phyloP scores from a whole-genome alignment of 2,888 invertebrate genomes.

The Lepidonotus clava region DNA sequence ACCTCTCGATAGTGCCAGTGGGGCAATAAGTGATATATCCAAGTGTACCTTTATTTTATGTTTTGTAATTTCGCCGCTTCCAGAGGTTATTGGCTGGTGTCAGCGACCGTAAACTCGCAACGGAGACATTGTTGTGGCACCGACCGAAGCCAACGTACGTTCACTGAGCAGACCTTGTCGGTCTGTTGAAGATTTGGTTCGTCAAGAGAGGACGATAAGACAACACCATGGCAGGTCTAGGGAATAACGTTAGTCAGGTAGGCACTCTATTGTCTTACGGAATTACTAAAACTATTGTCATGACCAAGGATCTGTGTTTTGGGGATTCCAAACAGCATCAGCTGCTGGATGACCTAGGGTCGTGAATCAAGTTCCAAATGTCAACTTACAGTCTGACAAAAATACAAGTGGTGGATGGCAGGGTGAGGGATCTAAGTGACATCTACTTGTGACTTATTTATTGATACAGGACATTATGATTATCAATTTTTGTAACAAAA shows the following conservation, averaged over 20 bases:
- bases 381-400: too few species aligned
- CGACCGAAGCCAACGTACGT: constrained; percentile 11
- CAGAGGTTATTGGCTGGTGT: neutral
- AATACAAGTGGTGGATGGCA: too few species aligned
- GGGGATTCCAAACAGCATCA: too few species aligned
- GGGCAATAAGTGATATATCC: neutral
- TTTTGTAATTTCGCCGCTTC: constrained; percentile 19
- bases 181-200: constrained; percentile 30
- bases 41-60: neutral
- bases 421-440: too few species aligned
- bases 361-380: too few species aligned
- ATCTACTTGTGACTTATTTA: too few species aligned
- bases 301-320: too few species aligned
- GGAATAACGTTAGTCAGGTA: constrained; percentile 43
- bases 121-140: constrained; percentile 21
- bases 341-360: too few species aligned
- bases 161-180: constrained; percentile 26
- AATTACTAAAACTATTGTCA: too few species aligned
- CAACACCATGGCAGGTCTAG: constrained; percentile 24
- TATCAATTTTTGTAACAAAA: too few species aligned
- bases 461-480: too few species aligned
- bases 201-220: neutral
- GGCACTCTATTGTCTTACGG: too few species aligned
- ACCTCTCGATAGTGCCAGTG: neutral
- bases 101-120: neutral